Conservation (phyloP, 2,888 invertebrate genomes). For the Drosophila leonis region DNA sequence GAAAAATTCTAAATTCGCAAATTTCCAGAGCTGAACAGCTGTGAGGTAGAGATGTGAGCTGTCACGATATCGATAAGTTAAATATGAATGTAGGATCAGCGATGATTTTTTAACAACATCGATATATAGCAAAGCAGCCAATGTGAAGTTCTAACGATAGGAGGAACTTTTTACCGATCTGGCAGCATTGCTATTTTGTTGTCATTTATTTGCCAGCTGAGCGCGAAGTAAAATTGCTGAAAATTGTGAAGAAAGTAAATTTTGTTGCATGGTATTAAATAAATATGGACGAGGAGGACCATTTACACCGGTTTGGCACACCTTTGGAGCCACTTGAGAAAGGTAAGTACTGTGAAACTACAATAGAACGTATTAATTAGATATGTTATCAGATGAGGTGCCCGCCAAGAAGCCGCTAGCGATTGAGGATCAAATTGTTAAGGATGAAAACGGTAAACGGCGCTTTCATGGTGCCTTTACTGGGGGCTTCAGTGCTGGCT, state of each 20-base stretch:
- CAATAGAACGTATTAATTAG: neutral
- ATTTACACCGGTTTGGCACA: conserved; percentile 91
- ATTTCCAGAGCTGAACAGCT: conserved; percentile 45
- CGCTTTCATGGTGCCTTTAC: conserved; percentile 99
- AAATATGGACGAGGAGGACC: conserved; percentile 88
- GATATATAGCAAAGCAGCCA: neutral
- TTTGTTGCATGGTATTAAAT: neutral
- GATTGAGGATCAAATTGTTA: conserved; percentile 94
- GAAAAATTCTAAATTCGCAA: conserved; percentile 46
- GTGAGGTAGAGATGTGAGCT: conserved; percentile 38
- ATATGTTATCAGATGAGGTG: conserved; percentile 88
- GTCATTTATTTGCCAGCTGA: conserved; percentile 39
- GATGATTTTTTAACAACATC: neutral
- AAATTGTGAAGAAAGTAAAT: neutral
- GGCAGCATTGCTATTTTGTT: conserved; percentile 35
- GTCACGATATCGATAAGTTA: neutral
- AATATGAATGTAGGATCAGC: neutral
- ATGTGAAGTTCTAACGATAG: neutral
- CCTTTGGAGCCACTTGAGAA: conserved; percentile 93
- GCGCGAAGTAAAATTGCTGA: neutral
- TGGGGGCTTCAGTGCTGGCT: conserved; percentile 98
- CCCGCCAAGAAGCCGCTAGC: conserved; percentile 92
- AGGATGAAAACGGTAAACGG: conserved; percentile 94
- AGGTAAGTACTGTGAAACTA: conserved; percentile 87
- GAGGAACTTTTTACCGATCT: neutral